Evolutionary conservation across 2,113 vertebrate species (phyloP), one percentile per base, ranked within the genome.

Genomic region (Gymnocephalus cernua): DNA sequence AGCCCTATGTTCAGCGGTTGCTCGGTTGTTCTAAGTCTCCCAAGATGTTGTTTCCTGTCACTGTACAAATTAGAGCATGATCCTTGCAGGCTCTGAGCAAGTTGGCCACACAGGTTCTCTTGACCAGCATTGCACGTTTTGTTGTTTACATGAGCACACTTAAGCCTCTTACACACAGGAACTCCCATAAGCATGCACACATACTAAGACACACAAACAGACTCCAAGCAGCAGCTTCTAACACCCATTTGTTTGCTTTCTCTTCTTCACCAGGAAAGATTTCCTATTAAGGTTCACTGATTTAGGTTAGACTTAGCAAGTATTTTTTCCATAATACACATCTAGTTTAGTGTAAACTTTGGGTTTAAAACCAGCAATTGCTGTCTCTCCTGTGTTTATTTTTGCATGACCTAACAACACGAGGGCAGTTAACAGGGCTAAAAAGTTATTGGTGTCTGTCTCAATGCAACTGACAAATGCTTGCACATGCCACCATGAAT

Each of bases 121-220:
- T 51, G 65, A 82, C 82, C 69, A 45, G 27, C 45, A 25, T n/a
- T 77, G 75, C 63, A 51, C 47, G 59, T 86, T 91, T 91, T 76
- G 59, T 77, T 90, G 78, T 92, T 85, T 93, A 89, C 78, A 65
- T 50, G 66, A 86, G 47, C 53, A 66, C 67, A 38, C 62, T 58
- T 89, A 92, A 92, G 85, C 89, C 78, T 87, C 89, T 91, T 91
- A 89, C 85, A 70, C 53, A 86, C 93, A 93, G 92, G 86, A 94
- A 91, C 88, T 88, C 86, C 86, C 80, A 76, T 82, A 87, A 90
- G 80, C 74, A 84, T 38, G 23, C 79, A 89, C 84, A 83, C 58
- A 65, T 21, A 41, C 59, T 54, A 65, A 89, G 48, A 76, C 65
- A 90, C 83, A 83, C 87, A 93, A 89, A 89, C 81, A 69, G 38